Evolutionary conservation across 2,888 invertebrate genomes (phyloP), one percentile per base, ranked within the genome.

Genomic region (Diachrysia chrysitis): DNA sequence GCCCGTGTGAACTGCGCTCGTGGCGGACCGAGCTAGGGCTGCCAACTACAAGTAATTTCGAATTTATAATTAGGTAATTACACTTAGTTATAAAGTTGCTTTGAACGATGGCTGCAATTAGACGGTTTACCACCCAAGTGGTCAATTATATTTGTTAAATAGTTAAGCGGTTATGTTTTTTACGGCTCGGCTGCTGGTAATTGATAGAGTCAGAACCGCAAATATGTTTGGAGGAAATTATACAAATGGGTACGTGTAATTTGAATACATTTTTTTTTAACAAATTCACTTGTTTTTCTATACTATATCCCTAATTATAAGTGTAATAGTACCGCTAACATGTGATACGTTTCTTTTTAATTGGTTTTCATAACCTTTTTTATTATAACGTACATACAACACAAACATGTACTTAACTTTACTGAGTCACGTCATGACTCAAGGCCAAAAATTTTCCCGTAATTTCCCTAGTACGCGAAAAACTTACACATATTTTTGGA

Each of bases 1-100:
- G 78, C 78, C 79, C 85, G 85, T 83, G 86, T 81, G 83, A 76
- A 78, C 85, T 81, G 71, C 75, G 70, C 79, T 73, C 67, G 58
- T 69, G 66, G 76, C 58, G 75, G 73, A 59, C 55, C 5, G 14
- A 2, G 1, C 0, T 64, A 85, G 86, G 86, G 85, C 37, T 85
- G 83, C 0, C 65, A 17, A 14, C 17, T 7, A 23, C 29, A 0
- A 0, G 14, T 29, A 51, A 51, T 21, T 5, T 42, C 32, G 2
- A 14, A 2, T 29, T 48, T 29, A 48, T 60, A 23, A 73, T 73
- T 72, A 69, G 19, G 12, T 7, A 14, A 17, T n/a, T 61, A 23
- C n/a, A 29, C 16, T 32, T 29, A 17, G 19, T 17, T 54, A 29
- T 42, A 42, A 42, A 21, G 12, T 19, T 51, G 21, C 48, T 21